Evolutionary conservation across 2,888 invertebrate genomes (phyloP), one percentile per base, ranked within the genome.

Genomic region (Phengaris arion): DNA sequence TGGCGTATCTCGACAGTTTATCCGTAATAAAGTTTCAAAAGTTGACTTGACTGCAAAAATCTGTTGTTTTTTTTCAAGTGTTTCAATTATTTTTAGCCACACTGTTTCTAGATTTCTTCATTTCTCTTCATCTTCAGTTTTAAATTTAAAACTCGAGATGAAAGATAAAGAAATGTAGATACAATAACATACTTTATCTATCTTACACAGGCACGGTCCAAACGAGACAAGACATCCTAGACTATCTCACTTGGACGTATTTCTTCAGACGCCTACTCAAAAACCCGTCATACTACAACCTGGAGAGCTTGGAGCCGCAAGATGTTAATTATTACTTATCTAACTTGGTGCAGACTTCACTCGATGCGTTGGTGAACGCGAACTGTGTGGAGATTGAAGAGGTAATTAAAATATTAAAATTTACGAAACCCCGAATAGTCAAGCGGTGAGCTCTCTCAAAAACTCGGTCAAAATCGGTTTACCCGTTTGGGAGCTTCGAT

Each of bases 161-260:
- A 35, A 35, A 35, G 2, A 35, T 35, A 4, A 2, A 35, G 35
- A 35, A 2, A 35, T 22, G 9, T 55, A 15, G n/a, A 5, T 74
- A 12, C 35, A 45, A 7, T 8, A 54, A 73, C 12, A 15, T 7
- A 45, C 45, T 57, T 1, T 59, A 48, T 70, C 35, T 77, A 76
- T 64, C 35, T 64, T 46, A 78, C 79, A 15, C 81, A 94, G 99
- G 98, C 75, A 99, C 99, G 0, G 97, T 99, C n/a, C 95, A 96
- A 80, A 96, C 96, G 0, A 98, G 98, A 85, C 97, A 98, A 86
- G 97, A 98, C 81, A 97, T 98, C 74, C 94, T 99, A 77, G 99
- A 99, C 89, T 99, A 99, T 92, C 94, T 99, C 80, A 99, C 99
- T 0, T 99, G 99, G 97, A 99, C 99, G 0, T 99, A 98, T 85